phyloP scores from a whole-genome alignment of 2,888 invertebrate species.

The Drosophila neonasuta region DNA sequence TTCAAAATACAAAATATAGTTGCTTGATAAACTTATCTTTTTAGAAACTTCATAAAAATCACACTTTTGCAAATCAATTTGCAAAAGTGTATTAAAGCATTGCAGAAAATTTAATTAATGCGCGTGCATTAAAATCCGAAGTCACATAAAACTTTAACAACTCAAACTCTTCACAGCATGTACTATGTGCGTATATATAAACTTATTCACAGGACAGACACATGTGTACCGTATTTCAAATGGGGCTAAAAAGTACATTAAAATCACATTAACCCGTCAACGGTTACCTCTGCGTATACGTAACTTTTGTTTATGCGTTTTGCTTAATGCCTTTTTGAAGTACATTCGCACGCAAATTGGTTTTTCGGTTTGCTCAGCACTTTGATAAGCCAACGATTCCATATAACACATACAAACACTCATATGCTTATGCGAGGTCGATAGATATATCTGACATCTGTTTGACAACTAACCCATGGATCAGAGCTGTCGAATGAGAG shows the following conservation, averaged over 20 bases:
- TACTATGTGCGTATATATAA: slow-evolving; percentile 1
- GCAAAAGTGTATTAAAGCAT: too few species aligned
- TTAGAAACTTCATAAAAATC: too few species aligned
- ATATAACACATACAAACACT: slow-evolving; percentile 8
- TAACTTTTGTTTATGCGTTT: slow-evolving; percentile 72
- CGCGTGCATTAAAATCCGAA: slow-evolving; percentile 28
- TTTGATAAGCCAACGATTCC: slow-evolving; percentile 42
- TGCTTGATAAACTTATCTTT: too few species aligned
- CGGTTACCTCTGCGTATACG: slow-evolving; percentile 68
- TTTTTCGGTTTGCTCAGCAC: slow-evolving; percentile 40
- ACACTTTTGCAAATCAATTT: too few species aligned
- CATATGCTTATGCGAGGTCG: not conserved
- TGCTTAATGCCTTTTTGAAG: slow-evolving; percentile 70
- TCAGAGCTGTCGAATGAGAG: not conserved
- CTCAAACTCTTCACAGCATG: slow-evolving; percentile 10
- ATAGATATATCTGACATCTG: slow-evolving; percentile 1
- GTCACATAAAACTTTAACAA: slow-evolving; percentile 60
- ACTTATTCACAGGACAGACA: slow-evolving; percentile 10
- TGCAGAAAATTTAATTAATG: slow-evolving; percentile 25
- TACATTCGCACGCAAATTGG: slow-evolving; percentile 52
- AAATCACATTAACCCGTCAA: slow-evolving; percentile 78
- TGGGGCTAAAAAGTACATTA: slow-evolving; percentile 69
- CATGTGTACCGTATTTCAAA: slow-evolving; percentile 9
- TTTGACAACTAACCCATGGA: slow-evolving; percentile 12
- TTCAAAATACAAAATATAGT: too few species aligned